Percentiles rank a stretch among this genome's conserved stretches.
Evolutionary conservation across 1,140 invertebrate genomes (phyloP).

Genomic region (Drosophila obscura): DNA sequence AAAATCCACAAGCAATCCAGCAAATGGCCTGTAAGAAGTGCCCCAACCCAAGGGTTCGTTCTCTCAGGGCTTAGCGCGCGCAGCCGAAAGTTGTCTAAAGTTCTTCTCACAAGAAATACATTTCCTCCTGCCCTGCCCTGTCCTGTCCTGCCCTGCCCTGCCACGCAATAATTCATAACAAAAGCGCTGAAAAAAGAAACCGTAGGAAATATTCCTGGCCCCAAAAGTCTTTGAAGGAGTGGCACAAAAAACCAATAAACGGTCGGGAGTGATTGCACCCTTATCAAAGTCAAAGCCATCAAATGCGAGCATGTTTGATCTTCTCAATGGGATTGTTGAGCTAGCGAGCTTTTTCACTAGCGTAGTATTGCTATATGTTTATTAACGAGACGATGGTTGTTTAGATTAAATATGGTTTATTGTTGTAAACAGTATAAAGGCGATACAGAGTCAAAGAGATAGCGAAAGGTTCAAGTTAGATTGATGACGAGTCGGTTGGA

Average conservation of each 20-base stretch:
- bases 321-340: conserved; percentile 7
- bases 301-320: conserved; percentile 38
- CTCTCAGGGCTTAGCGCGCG: conserved; percentile 1
- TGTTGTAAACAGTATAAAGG: too few relatives aligned
- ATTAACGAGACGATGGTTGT: too few relatives aligned
- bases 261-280: conserved; percentile 44
- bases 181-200: conserved; percentile 49
- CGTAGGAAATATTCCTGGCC: conserved; percentile 8
- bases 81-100: conserved; percentile 47
- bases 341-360: too few relatives aligned
- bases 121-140: background rate
- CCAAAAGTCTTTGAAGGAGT: background rate
- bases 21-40: conserved; percentile 65
- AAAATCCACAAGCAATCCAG: conserved; percentile 55
- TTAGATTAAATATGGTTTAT: too few relatives aligned
- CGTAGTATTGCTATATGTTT: too few relatives aligned
- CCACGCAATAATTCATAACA: conserved; percentile 72
- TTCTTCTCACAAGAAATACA: conserved; percentile 31
- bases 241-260: conserved; percentile 66
- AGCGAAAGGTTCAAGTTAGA: too few relatives aligned
- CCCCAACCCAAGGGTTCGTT: conserved; percentile 17
- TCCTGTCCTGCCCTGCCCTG: too few relatives aligned
- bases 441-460: too few relatives aligned
- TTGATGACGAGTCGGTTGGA: too few relatives aligned
- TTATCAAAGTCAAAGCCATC: conserved; percentile 62